Conservation (phyloP, 2,888 invertebrate genomes). For the Carabus problematicus region DNA sequence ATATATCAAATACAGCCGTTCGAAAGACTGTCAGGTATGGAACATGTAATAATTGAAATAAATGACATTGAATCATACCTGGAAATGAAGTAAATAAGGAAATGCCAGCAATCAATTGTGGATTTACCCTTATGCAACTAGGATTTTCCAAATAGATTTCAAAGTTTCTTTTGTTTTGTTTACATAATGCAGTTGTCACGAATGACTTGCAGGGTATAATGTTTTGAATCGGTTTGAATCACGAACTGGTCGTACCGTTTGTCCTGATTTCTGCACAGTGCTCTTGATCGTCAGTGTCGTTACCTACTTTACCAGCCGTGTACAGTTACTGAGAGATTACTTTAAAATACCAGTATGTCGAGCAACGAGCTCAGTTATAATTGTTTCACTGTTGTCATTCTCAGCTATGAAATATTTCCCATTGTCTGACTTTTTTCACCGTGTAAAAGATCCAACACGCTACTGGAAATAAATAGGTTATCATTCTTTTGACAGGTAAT, state of each 20-base stretch:
- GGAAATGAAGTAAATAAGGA: too few species aligned
- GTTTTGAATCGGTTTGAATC: too few species aligned
- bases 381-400: neutral
- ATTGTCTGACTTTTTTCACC: constrained; percentile 9
- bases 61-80: too few species aligned
- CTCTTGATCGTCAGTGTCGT: constrained; percentile 28
- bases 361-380: constrained; percentile 1
- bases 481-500: constrained; percentile 1
- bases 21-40: too few species aligned
- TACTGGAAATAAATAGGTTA: constrained; percentile 9
- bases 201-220: too few species aligned
- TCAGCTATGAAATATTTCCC: neutral
- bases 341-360: constrained; percentile 4
- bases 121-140: too few species aligned
- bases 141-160: too few species aligned
- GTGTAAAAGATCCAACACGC: neutral
- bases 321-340: constrained; percentile 32
- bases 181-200: too few species aligned
- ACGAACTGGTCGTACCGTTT: neutral
- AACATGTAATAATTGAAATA: too few species aligned
- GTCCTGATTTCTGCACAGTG: constrained; percentile 7
- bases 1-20: too few species aligned
- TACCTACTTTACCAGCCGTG: constrained; percentile 36
- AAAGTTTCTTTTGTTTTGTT: too few species aligned
- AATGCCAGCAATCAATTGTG: too few species aligned